These are phyloP conservation scores for Luehdorfia chinensis DNA, from an alignment of 1,140 invertebrate species.

Conservation along the genomic window DNA sequence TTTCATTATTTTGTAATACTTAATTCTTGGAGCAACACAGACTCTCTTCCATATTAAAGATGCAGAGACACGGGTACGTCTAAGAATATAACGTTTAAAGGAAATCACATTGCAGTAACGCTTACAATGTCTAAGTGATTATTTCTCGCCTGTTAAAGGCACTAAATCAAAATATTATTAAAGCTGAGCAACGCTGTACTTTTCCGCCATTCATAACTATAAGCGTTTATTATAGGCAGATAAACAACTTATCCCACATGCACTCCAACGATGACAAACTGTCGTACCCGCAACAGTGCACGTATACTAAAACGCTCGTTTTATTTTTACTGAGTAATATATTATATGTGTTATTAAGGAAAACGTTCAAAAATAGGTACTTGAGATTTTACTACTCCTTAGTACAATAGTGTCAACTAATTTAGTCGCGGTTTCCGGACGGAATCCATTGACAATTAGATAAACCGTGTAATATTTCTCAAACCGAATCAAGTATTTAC, in stretches of 20 bases:
- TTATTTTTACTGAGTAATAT: neutral
- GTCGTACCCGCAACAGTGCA: too few species aligned
- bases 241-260: neutral
- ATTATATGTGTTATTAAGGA: slow-evolving; percentile 2
- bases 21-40: too few species aligned
- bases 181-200: neutral
- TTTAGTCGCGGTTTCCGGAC: neutral
- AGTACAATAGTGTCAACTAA: neutral
- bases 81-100: too few species aligned
- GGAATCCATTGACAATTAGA: neutral
- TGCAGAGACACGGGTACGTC: too few species aligned
- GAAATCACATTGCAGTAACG: too few species aligned
- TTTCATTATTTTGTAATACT: too few species aligned
- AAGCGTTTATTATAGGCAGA: neutral
- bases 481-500: too few species aligned
- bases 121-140: too few species aligned
- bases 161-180: neutral
- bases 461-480: too few species aligned
- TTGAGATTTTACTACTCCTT: neutral
- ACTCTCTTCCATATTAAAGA: too few species aligned
- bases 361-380: slow-evolving; percentile 3
- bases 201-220: neutral
- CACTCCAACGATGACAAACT: neutral
- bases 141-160: neutral
- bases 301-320: neutral